phyloP scores from a whole-genome alignment of 2,797 vertebrate species.

The Cichlasoma orientale region DNA sequence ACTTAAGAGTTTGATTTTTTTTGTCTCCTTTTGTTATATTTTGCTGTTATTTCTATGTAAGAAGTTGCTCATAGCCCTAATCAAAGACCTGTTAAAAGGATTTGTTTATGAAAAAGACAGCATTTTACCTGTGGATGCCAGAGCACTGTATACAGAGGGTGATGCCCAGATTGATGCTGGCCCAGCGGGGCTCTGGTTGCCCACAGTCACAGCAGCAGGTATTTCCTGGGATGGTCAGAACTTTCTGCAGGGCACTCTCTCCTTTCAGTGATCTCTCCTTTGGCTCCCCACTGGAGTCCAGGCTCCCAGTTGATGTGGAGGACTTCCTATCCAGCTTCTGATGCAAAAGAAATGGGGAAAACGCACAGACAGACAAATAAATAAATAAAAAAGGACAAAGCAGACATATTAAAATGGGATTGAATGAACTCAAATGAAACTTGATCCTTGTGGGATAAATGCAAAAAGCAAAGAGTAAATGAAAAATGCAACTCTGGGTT shows the following conservation, averaged over 20 bases:
- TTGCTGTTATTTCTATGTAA: background rate
- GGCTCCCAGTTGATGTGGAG: slow-evolving; percentile 89
- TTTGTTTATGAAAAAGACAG: background rate
- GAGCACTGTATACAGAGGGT: slow-evolving; percentile 90
- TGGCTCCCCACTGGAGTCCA: slow-evolving; percentile 89
- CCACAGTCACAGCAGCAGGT: slow-evolving; percentile 93
- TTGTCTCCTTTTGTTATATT: background rate
- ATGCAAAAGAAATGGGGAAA: background rate
- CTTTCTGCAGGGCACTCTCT: slow-evolving; percentile 91
- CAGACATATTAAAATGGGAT: background rate
- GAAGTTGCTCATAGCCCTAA: background rate
- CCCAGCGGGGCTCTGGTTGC: slow-evolving; percentile 94
- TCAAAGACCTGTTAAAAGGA: background rate
- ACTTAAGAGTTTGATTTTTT: background rate
- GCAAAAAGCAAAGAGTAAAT: background rate
- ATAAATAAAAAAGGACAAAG: background rate
- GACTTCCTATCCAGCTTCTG: slow-evolving; percentile 94
- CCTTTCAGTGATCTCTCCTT: slow-evolving; percentile 92
- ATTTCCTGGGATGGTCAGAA: slow-evolving; percentile 92
- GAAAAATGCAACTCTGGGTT: background rate
- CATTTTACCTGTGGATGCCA: slow-evolving; percentile 81
- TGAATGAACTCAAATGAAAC: background rate
- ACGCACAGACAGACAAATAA: background rate
- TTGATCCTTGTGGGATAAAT: background rate
- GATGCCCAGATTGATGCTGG: slow-evolving; percentile 98